Percentiles rank a stretch among this genome's conserved stretches.
phyloP scores from a whole-genome alignment of 2,888 invertebrate species.

The Andrena dorsata region DNA sequence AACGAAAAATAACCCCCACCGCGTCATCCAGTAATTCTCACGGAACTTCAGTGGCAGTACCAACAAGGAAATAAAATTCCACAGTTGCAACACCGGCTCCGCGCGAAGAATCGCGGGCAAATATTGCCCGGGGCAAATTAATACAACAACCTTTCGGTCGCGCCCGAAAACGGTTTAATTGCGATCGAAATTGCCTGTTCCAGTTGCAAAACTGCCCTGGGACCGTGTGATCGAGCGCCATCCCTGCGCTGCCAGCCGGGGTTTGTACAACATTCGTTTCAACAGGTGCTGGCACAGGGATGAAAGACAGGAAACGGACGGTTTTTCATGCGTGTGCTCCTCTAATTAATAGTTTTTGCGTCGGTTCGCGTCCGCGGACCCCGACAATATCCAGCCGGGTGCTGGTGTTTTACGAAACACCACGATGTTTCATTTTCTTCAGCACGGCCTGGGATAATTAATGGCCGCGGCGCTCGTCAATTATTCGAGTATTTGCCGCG shows the following conservation, averaged over 20 bases:
- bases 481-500: constrained; percentile 4
- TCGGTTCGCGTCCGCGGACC: background rate
- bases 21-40: no score
- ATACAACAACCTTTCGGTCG: constrained; percentile 13
- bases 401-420: background rate
- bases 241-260: constrained; percentile 27
- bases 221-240: constrained; percentile 45
- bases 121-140: constrained; percentile 47
- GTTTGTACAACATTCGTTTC: constrained; percentile 56
- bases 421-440: constrained; percentile 6
- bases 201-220: constrained; percentile 46
- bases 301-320: constrained; percentile 33
- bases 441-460: constrained; percentile 2
- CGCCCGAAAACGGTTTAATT: constrained; percentile 57
- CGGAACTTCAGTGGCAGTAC: background rate
- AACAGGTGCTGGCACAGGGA: constrained; percentile 59
- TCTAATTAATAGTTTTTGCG: constrained; percentile 58
- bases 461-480: background rate
- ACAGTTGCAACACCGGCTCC: background rate
- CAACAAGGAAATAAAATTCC: background rate
- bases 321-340: constrained; percentile 24
- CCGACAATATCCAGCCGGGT: background rate
- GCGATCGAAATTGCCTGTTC: constrained; percentile 48
- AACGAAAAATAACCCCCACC: no score
- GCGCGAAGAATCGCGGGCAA: constrained; percentile 12